phyloP scores from a whole-genome alignment of 2,797 vertebrate species.

The Heteromormyrus szaboi region DNA sequence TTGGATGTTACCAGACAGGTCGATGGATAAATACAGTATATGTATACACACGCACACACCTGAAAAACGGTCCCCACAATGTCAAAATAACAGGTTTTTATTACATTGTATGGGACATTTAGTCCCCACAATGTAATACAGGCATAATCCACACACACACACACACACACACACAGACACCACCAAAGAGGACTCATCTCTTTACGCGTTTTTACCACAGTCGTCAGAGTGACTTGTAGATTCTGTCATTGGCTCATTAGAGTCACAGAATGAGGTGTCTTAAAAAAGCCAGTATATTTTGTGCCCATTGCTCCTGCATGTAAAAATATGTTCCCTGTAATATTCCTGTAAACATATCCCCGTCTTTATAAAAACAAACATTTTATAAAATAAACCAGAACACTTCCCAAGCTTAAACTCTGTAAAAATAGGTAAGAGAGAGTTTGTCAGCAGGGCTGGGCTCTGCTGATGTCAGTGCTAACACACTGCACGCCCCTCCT shows the following conservation, averaged over 20 bases:
- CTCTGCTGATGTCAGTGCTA: not conserved
- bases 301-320: not conserved
- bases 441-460: not conserved
- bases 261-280: not conserved
- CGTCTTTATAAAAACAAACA: not conserved
- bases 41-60: no score
- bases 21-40: no score
- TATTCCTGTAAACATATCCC: not conserved
- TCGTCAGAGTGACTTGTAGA: not conserved
- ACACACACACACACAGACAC: not conserved
- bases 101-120: not conserved
- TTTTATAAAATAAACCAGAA: not conserved
- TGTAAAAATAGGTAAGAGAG: not conserved
- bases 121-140: not conserved
- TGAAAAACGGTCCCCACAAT: not conserved
- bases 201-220: not conserved
- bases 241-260: not conserved
- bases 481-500: not conserved
- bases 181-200: not conserved
- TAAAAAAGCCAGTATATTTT: not conserved
- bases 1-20: no score
- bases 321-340: not conserved
- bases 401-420: not conserved
- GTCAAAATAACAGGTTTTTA: not conserved
- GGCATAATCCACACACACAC: not conserved